Evolutionary conservation across 2,113 vertebrate species (phyloP).

Genomic region (Pristiophorus japonicus): DNA sequence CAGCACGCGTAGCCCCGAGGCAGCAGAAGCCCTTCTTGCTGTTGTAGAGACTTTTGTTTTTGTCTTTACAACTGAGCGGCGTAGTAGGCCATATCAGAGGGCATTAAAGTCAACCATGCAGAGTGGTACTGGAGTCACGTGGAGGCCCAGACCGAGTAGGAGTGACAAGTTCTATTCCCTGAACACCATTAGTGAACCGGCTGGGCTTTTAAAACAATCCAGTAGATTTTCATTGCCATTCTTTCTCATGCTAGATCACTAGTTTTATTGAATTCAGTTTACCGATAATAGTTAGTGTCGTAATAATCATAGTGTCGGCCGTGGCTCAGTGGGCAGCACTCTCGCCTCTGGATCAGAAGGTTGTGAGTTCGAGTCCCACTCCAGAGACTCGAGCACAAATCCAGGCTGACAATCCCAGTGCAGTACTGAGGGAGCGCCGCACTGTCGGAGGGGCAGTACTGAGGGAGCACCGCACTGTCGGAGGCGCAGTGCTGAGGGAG

Average conservation of each 20-base stretch:
- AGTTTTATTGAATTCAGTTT: neutral
- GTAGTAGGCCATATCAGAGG: conserved; percentile 26
- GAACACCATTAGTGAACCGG: neutral
- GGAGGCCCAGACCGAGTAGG: no score
- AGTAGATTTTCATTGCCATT: neutral
- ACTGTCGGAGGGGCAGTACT: neutral
- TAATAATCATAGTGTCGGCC: no score
- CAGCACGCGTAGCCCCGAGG: neutral
- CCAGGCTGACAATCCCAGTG: no score
- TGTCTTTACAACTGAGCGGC: neutral
- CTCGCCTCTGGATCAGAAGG: neutral
- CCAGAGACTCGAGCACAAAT: no score
- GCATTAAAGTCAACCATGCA: neutral
- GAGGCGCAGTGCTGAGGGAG: neutral
- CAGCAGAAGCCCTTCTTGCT: neutral
- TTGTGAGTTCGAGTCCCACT: neutral
- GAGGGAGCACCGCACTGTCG: no score
- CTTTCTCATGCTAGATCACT: neutral
- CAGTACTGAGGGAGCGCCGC: no score
- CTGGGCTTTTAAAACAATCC: neutral
- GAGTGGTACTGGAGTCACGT: neutral
- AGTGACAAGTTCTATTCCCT: neutral
- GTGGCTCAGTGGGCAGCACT: no score
- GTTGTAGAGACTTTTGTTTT: neutral
- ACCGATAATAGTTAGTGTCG: no score